phyloP scores from a whole-genome alignment of 2,797 vertebrate species.

The Nyctalus aviator region DNA sequence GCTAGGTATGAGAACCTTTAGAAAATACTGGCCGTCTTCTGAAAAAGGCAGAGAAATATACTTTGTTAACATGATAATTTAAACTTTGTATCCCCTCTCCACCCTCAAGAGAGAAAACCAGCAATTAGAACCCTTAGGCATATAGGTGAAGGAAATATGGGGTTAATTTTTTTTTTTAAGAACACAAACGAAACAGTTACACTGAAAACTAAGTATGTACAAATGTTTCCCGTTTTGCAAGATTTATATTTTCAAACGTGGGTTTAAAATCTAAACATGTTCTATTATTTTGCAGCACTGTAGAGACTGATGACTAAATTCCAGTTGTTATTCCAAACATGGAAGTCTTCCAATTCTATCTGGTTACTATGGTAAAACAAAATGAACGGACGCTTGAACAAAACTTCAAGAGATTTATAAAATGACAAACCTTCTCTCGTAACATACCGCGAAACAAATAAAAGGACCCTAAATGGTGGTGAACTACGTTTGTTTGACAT shows the following conservation, averaged over 20 bases:
- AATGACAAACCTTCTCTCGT: slow-evolving; percentile 82
- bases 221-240: slow-evolving; percentile 72
- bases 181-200: slow-evolving; percentile 56
- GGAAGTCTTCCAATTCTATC: slow-evolving; percentile 72
- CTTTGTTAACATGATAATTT: slow-evolving; percentile 84
- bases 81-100: slow-evolving; percentile 70
- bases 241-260: slow-evolving; percentile 57
- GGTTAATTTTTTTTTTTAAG: slow-evolving; percentile 51
- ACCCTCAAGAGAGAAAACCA: slow-evolving; percentile 79
- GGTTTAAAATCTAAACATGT: slow-evolving; percentile 71
- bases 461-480: slow-evolving; percentile 77
- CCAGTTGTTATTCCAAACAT: slow-evolving; percentile 80
- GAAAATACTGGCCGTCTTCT: slow-evolving; percentile 94
- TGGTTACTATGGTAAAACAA: slow-evolving; percentile 76
- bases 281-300: slow-evolving; percentile 71
- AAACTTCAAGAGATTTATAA: slow-evolving; percentile 81
- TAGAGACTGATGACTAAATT: slow-evolving; percentile 81
- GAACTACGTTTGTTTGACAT: slow-evolving; percentile 84
- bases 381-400: slow-evolving; percentile 76
- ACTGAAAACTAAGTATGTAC: slow-evolving; percentile 50
- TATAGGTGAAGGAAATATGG: slow-evolving; percentile 58
- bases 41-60: slow-evolving; percentile 88
- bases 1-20: slow-evolving; percentile 95
- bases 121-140: slow-evolving; percentile 59
- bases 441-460: slow-evolving; percentile 78